Conservation (phyloP, 2,888 invertebrate genomes). For the Hyposoter dolosus region DNA sequence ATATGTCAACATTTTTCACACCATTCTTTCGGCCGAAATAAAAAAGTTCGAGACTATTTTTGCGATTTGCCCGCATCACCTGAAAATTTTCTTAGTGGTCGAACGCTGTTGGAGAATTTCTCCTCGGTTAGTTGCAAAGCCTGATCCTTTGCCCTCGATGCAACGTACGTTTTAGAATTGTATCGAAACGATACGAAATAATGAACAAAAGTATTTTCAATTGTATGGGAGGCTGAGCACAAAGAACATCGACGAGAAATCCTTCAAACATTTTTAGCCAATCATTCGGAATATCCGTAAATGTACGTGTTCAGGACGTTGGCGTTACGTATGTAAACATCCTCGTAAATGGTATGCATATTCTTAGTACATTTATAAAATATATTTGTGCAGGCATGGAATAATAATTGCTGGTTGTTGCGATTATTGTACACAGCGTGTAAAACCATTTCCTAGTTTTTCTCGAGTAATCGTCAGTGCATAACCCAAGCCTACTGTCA, state of each 20-base stretch:
- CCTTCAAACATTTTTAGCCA: neutral
- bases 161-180: too few relatives aligned
- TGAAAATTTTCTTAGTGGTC: too few relatives aligned
- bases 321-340: neutral
- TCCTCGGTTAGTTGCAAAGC: too few relatives aligned
- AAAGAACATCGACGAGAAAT: neutral
- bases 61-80: too few relatives aligned
- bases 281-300: neutral
- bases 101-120: too few relatives aligned
- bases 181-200: too few relatives aligned
- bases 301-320: neutral
- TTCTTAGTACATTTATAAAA: neutral
- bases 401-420: constrained; percentile 55
- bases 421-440: constrained; percentile 53
- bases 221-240: neutral
- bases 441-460: constrained; percentile 59
- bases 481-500: neutral
- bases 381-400: constrained; percentile 35
- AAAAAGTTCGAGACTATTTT: too few relatives aligned
- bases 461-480: neutral
- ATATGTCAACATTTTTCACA: neutral
- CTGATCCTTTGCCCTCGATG: too few relatives aligned
- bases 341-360: neutral
- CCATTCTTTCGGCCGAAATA: neutral
- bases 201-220: neutral